These are phyloP conservation scores for Neotoxoptera formosana DNA, from an alignment of 1,140 invertebrate genomes.

Conservation along the genomic window DNA sequence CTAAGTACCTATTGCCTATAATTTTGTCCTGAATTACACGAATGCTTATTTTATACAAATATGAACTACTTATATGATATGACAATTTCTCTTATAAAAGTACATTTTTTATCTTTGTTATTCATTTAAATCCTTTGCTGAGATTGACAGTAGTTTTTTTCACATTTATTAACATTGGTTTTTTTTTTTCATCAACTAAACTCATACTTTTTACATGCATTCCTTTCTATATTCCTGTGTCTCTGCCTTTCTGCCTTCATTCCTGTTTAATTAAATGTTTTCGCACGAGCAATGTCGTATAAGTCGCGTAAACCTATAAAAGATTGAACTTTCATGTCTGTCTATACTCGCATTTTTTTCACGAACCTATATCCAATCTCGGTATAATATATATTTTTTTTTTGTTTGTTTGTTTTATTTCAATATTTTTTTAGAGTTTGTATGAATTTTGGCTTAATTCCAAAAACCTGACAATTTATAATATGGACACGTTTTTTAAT, in stretches of 20 bases:
- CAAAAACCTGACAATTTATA: not conserved
- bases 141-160: too few relatives aligned
- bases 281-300: too few relatives aligned
- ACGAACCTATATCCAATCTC: not conserved
- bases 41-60: too few relatives aligned
- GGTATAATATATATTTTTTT: not conserved
- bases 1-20: too few relatives aligned
- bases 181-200: too few relatives aligned
- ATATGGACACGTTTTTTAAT: not conserved
- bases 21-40: too few relatives aligned
- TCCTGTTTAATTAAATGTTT: not conserved
- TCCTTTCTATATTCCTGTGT: not conserved
- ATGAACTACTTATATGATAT: too few relatives aligned
- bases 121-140: too few relatives aligned
- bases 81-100: too few relatives aligned
- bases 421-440: not conserved
- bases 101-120: too few relatives aligned
- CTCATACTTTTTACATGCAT: too few relatives aligned
- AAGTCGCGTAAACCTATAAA: not conserved
- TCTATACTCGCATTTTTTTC: not conserved
- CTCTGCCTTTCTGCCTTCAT: not conserved
- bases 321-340: not conserved
- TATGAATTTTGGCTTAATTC: not conserved
- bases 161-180: too few relatives aligned
- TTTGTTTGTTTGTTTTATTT: not conserved